phyloP scores from a whole-genome alignment of 2,888 invertebrate genomes.

The Limnephilus lunatus region DNA sequence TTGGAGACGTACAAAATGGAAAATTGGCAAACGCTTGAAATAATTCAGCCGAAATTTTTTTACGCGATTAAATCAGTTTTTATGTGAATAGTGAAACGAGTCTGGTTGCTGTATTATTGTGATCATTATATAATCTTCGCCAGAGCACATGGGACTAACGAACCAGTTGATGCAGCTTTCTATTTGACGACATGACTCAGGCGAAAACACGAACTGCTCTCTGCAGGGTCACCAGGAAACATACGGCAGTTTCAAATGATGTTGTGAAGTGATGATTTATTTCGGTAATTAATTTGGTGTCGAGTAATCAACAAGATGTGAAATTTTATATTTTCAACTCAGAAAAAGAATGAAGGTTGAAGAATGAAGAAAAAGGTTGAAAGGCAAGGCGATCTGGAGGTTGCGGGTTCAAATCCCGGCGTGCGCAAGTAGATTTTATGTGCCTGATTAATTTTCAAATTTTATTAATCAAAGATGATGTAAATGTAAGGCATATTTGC shows the following conservation, averaged over 20 bases:
- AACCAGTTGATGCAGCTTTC: neutral
- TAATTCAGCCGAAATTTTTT: neutral
- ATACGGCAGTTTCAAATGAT: neutral
- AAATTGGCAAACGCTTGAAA: neutral
- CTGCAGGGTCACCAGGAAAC: neutral
- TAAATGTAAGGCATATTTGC: no score
- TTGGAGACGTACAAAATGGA: neutral
- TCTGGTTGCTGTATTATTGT: neutral
- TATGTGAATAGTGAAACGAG: neutral
- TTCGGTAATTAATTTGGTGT: neutral
- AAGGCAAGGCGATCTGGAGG: no score
- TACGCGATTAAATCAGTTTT: neutral
- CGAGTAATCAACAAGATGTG: neutral
- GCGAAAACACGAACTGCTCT: conserved; percentile 8
- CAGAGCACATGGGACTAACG: conserved; percentile 9
- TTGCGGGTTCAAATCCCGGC: no score
- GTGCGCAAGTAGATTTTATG: no score
- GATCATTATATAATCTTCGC: neutral
- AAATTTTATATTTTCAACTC: neutral
- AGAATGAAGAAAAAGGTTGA: no score
- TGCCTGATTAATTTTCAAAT: no score
- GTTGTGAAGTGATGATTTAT: neutral
- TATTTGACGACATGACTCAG: conserved; percentile 28
- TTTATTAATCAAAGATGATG: no score
- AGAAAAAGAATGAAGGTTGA: neutral